phyloP scores from a whole-genome alignment of 2,797 vertebrate genomes.

The Limosa lapponica region DNA sequence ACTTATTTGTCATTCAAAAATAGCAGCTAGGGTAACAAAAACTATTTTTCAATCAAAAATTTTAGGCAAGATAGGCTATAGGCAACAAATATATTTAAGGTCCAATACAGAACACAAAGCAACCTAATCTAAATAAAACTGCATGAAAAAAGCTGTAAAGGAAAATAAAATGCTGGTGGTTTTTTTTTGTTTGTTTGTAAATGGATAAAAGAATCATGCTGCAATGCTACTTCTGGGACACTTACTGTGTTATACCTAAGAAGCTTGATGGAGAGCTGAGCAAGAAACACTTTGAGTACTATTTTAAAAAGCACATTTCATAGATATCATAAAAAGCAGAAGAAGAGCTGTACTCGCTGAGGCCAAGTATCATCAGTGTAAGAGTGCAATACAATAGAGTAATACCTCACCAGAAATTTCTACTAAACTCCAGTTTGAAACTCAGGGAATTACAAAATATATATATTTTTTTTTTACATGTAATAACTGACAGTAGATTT shows the following conservation, averaged over 20 bases:
- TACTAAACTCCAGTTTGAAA: neutral
- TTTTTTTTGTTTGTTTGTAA: neutral
- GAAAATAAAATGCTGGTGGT: neutral
- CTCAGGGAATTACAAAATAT: neutral
- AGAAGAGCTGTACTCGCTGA: neutral
- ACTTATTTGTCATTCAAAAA: neutral
- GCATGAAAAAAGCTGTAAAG: neutral
- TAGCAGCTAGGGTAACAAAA: neutral
- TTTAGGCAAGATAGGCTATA: neutral
- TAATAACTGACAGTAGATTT: neutral
- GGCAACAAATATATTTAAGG: neutral
- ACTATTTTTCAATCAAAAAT: constrained; percentile 13
- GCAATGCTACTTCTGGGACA: neutral
- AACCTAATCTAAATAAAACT: neutral
- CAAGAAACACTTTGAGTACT: neutral
- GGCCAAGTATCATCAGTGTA: neutral
- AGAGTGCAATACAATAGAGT: neutral
- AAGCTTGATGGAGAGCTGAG: neutral
- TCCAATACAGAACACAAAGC: neutral
- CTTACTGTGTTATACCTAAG: neutral
- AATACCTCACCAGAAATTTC: neutral
- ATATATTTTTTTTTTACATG: neutral
- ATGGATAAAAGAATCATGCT: neutral
- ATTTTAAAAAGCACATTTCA: neutral
- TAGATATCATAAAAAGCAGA: neutral